These are phyloP conservation scores for Dendrolimus kikuchii DNA, from an alignment of 1,140 invertebrate species.

Conservation along the genomic window DNA sequence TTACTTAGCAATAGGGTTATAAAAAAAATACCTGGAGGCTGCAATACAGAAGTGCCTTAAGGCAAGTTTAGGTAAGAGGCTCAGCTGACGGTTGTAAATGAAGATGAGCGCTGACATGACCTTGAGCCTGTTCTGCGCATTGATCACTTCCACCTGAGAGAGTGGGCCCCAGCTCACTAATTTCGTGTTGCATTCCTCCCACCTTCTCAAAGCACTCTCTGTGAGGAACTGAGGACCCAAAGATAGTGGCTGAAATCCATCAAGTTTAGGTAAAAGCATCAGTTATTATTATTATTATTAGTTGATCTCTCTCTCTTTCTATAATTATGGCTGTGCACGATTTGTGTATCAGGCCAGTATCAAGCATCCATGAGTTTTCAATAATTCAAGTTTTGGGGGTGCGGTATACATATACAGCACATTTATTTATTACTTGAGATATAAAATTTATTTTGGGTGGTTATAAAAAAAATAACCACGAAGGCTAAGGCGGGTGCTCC, in stretches of 20 bases:
- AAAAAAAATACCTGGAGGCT: constrained; percentile 79
- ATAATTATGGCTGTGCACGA: too few species aligned
- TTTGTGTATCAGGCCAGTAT: too few species aligned
- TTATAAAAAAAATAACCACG: too few species aligned
- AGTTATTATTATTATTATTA: too few species aligned
- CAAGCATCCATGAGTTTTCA: too few species aligned
- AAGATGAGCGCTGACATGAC: constrained; percentile 90
- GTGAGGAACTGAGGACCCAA: constrained; percentile 83
- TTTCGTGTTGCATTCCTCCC: constrained; percentile 90
- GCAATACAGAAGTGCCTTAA: constrained; percentile 88
- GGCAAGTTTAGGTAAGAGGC: constrained; percentile 82
- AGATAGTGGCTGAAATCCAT: constrained; percentile 76
- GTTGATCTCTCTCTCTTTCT: too few species aligned
- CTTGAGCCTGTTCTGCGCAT: constrained; percentile 88
- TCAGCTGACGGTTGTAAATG: constrained; percentile 89
- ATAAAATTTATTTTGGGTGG: too few species aligned
- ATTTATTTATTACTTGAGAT: too few species aligned
- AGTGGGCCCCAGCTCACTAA: constrained; percentile 90
- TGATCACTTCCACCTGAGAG: constrained; percentile 87
- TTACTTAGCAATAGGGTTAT: neutral
- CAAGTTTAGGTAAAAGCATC: neutral
- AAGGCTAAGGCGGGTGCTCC: too few species aligned
- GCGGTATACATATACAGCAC: too few species aligned
- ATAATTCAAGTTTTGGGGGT: too few species aligned
- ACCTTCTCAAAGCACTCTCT: constrained; percentile 83